Evolutionary conservation across 2,888 invertebrate species (phyloP).

Genomic region (Cerastoderma edule): DNA sequence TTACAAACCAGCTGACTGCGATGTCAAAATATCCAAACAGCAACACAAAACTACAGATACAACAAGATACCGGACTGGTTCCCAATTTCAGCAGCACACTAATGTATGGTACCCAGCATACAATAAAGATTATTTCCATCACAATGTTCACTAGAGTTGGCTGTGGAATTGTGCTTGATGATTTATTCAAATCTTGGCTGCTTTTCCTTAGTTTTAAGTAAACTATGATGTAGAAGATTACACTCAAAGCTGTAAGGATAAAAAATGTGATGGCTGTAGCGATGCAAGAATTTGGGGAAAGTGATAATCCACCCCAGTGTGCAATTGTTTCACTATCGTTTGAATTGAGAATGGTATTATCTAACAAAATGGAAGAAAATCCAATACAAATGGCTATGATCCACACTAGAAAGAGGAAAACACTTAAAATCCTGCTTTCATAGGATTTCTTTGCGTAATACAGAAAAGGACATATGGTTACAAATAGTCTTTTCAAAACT

Average conservation of each 20-base stretch:
- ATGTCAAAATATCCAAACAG: background rate
- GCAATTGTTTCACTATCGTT: background rate
- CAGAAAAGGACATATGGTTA: background rate
- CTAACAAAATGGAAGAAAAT: background rate
- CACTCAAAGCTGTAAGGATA: background rate
- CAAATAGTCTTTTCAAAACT: constrained; percentile 5
- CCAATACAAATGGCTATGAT: background rate
- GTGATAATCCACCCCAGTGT: constrained; percentile 3
- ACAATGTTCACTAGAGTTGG: background rate
- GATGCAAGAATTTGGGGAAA: background rate
- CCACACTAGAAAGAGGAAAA: background rate
- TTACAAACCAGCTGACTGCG: background rate
- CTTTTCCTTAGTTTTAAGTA: background rate
- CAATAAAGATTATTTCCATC: background rate
- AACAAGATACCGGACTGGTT: background rate
- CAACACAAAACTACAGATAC: constrained; percentile 1
- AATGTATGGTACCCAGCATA: constrained; percentile 10
- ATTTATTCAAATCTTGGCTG: background rate
- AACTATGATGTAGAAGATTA: background rate
- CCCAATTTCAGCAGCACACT: constrained; percentile 1
- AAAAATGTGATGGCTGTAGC: background rate
- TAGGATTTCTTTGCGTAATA: background rate
- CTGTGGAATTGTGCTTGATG: background rate
- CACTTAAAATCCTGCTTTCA: background rate
- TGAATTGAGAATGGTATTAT: background rate